phyloP scores from a whole-genome alignment of 2,888 invertebrate species.

The Cylindroiulus punctatus region DNA sequence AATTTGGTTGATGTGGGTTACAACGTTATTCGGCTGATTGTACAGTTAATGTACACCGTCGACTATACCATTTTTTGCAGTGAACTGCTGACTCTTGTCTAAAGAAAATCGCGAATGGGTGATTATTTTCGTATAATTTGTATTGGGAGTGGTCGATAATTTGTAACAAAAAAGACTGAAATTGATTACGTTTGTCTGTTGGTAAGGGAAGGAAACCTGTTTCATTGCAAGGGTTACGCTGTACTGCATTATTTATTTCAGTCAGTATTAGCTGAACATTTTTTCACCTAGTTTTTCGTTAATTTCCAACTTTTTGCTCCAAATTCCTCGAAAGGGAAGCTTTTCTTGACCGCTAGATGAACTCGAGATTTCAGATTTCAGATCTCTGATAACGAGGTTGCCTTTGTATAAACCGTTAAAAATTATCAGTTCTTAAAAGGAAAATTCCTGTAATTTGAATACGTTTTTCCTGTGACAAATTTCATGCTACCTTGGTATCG shows the following conservation, averaged over 20 bases:
- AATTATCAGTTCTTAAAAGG: not conserved
- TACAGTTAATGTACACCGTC: no score
- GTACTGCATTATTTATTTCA: not conserved
- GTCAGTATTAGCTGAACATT: not conserved
- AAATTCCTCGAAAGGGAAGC: slow-evolving; percentile 28
- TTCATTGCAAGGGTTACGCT: not conserved
- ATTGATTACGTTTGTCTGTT: not conserved
- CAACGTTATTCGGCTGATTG: no score
- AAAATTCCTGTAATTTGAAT: not conserved
- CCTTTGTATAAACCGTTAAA: no score
- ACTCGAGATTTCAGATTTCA: not conserved
- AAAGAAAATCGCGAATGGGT: no score
- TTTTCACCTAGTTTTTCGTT: not conserved
- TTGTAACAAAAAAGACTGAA: not conserved
- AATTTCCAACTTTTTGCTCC: not conserved
- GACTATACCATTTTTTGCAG: no score
- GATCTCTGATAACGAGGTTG: not conserved
- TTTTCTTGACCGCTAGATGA: slow-evolving; percentile 22
- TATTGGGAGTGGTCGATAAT: not conserved
- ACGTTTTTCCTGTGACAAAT: not conserved
- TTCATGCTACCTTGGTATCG: not conserved
- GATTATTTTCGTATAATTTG: not conserved
- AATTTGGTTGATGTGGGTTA: no score
- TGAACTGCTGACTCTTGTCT: no score
- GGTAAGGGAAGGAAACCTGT: not conserved